Evolutionary conservation across 2,888 invertebrate genomes (phyloP).

Genomic region (Eupithecia pulchellata): DNA sequence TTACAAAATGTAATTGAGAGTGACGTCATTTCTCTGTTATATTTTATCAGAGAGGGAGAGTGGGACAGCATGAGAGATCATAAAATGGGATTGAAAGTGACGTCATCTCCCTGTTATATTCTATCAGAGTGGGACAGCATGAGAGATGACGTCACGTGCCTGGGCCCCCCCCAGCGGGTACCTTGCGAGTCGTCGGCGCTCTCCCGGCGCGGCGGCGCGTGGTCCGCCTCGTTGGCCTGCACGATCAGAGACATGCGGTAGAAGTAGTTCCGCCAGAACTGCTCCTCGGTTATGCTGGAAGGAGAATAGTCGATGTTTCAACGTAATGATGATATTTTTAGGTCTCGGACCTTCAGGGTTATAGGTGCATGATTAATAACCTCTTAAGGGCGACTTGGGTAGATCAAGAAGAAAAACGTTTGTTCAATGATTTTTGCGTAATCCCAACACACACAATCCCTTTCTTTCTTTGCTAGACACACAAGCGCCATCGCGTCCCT

Average conservation of each 20-base stretch:
- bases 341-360: neutral
- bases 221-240: slow-evolving; percentile 96
- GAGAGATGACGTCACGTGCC: neutral
- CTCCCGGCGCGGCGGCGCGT: slow-evolving; percentile 72
- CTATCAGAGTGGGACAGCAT: neutral
- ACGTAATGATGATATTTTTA: neutral
- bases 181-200: slow-evolving; percentile 86
- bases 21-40: neutral
- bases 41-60: no score
- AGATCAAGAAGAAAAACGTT: no score
- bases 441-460: no score
- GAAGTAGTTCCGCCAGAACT: slow-evolving; percentile 99
- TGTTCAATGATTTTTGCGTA: no score
- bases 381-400: no score
- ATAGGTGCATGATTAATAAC: no score
- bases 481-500: no score
- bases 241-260: slow-evolving; percentile 99
- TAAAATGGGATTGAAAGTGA: no score
- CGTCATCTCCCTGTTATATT: neutral
- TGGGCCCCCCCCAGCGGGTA: slow-evolving; percentile 49
- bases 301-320: neutral
- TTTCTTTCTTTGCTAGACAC: no score
- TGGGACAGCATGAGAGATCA: neutral
- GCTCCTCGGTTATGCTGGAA: slow-evolving; percentile 96
- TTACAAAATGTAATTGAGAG: neutral